A percentile compares a stretch with the other conserved stretches of the same genome.
phyloP scores from a whole-genome alignment of 2,113 vertebrate species.

The Nothoprocta pentlandii region DNA sequence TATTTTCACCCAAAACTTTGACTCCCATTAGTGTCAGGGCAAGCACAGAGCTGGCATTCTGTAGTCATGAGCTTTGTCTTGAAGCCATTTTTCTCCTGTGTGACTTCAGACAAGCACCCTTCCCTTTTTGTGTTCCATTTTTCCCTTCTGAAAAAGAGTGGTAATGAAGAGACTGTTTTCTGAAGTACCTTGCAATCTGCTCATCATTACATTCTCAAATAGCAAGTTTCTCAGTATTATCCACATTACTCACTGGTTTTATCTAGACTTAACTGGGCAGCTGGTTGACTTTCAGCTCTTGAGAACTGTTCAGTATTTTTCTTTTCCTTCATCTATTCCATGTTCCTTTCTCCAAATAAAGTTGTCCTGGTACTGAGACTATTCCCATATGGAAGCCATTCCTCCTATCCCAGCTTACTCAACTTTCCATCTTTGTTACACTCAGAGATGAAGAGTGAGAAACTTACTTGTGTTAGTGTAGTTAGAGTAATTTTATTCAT shows the following conservation, averaged over 20 bases:
- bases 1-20: neutral
- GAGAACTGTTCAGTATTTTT: neutral
- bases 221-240: neutral
- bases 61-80: accelerated
- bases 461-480: neutral
- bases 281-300: neutral
- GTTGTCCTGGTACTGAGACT: neutral
- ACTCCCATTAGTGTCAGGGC: neutral
- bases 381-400: neutral
- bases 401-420: neutral
- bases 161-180: neutral
- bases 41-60: neutral
- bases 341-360: neutral
- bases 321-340: neutral
- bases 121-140: neutral
- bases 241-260: neutral
- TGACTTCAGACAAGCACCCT: neutral
- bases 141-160: neutral
- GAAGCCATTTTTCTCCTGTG: neutral
- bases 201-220: neutral
- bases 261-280: neutral
- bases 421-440: neutral
- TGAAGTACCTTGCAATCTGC: neutral
- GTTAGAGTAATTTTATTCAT: neutral
- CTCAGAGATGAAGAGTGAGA: neutral